Evolutionary conservation across 2,113 vertebrate genomes (phyloP).

Genomic region (Marmota monax): DNA sequence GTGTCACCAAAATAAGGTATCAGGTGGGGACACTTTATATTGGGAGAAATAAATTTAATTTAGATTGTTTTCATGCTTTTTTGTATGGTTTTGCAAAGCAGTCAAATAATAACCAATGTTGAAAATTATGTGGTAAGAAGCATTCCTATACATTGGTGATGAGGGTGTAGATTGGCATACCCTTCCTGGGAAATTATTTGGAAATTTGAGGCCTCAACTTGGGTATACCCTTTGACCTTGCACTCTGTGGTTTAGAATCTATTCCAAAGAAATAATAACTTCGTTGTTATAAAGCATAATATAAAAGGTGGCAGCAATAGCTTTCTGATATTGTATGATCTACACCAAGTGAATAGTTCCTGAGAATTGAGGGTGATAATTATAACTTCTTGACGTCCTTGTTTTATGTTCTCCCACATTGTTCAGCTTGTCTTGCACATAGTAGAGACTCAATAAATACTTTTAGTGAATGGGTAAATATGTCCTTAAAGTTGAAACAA

Average conservation of each 20-base stretch:
- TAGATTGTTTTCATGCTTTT: slow-evolving; percentile 35
- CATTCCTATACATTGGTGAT: background rate
- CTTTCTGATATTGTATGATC: background rate
- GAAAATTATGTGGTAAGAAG: background rate
- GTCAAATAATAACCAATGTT: background rate
- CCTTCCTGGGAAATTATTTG: slow-evolving; percentile 7
- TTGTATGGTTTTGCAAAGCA: slow-evolving; percentile 49
- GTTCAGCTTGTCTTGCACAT: background rate
- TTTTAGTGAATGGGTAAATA: slow-evolving; percentile 3
- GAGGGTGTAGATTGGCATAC: background rate
- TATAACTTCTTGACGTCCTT: background rate
- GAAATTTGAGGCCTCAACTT: slow-evolving; percentile 30
- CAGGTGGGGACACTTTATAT: background rate
- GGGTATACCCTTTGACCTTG: background rate
- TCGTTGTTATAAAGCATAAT: background rate
- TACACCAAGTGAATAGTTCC: background rate
- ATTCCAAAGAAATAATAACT: slow-evolving; percentile 45
- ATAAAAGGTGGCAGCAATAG: background rate
- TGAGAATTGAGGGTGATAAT: background rate
- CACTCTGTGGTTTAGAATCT: slow-evolving; percentile 13
- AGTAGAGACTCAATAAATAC: background rate
- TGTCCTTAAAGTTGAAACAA: slow-evolving; percentile 22
- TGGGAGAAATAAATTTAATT: slow-evolving; percentile 28
- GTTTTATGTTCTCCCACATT: background rate
- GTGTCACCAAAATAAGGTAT: background rate